Conservation (phyloP, 2,888 invertebrate species). For the Zygothrica quintamaculata region DNA sequence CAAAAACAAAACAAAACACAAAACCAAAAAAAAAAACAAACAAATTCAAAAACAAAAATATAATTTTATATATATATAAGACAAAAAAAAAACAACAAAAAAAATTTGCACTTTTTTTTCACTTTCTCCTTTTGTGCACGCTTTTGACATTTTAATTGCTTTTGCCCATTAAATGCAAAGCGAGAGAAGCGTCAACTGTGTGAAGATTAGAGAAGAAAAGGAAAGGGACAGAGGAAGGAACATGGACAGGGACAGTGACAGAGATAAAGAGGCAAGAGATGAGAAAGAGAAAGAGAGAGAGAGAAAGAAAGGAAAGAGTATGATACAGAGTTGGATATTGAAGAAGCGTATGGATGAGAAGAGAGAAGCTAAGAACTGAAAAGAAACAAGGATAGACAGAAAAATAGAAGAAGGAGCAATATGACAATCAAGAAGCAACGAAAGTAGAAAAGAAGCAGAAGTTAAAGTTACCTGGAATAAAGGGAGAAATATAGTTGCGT, state of each 20-base stretch:
- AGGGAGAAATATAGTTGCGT: too few species aligned
- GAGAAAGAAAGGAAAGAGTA: background rate
- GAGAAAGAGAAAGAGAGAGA: background rate
- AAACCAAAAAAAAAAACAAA: conserved; percentile 31
- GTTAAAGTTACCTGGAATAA: conserved; percentile 46
- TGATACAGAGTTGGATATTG: too few species aligned
- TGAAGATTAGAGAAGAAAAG: background rate
- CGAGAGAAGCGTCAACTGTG: conserved; percentile 12
- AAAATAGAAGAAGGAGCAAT: too few species aligned
- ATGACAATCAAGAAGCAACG: too few species aligned
- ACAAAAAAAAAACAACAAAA: conserved; percentile 37
- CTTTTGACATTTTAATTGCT: conserved; percentile 81
- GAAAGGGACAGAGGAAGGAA: conserved; percentile 3
- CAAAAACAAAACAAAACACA: conserved; percentile 37
- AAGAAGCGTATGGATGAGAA: too few species aligned
- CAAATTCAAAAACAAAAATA: conserved; percentile 25
- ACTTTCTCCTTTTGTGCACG: conserved; percentile 80
- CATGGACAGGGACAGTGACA: background rate
- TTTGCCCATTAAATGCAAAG: conserved; percentile 68
- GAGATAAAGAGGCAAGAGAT: background rate
- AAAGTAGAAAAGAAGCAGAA: conserved; percentile 12
- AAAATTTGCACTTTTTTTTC: conserved; percentile 75
- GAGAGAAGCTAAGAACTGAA: background rate
- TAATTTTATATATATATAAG: conserved; percentile 18
- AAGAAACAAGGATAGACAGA: too few species aligned